These are phyloP conservation scores for Smutsia temminckii DNA, from an alignment of 2,797 vertebrate genomes.

Conservation along the genomic window DNA sequence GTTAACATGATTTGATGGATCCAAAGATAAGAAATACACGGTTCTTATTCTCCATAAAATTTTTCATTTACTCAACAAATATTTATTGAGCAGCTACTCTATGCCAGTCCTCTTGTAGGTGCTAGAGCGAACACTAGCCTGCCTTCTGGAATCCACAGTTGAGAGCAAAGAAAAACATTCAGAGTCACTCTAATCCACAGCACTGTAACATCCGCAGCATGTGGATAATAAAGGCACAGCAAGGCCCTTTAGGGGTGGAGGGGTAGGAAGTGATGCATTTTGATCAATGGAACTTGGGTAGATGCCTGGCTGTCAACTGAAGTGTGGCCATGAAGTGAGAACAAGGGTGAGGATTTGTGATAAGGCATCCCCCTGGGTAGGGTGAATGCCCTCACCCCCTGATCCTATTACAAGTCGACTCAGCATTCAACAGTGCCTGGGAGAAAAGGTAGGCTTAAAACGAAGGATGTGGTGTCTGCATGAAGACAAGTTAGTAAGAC, in stretches of 20 bases:
- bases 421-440: neutral
- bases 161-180: neutral
- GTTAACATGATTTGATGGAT: neutral
- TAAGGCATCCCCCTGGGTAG: neutral
- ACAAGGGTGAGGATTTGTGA: neutral
- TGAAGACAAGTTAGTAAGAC: too few relatives aligned
- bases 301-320: too few relatives aligned
- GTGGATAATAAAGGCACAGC: neutral
- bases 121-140: neutral
- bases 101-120: neutral
- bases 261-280: neutral
- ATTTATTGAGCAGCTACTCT: neutral
- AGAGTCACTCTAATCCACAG: neutral
- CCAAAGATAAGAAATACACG: neutral
- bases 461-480: neutral
- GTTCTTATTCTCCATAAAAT: neutral
- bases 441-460: neutral
- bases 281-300: neutral
- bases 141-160: neutral
- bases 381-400: rapidly evolving
- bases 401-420: neutral
- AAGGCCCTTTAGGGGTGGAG: neutral
- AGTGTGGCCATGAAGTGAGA: neutral
- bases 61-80: neutral
- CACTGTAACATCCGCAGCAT: neutral